Percentiles rank a stretch among this genome's conserved stretches.
phyloP scores from a whole-genome alignment of 2,113 vertebrate species.

The Colistium nudipinnis region DNA sequence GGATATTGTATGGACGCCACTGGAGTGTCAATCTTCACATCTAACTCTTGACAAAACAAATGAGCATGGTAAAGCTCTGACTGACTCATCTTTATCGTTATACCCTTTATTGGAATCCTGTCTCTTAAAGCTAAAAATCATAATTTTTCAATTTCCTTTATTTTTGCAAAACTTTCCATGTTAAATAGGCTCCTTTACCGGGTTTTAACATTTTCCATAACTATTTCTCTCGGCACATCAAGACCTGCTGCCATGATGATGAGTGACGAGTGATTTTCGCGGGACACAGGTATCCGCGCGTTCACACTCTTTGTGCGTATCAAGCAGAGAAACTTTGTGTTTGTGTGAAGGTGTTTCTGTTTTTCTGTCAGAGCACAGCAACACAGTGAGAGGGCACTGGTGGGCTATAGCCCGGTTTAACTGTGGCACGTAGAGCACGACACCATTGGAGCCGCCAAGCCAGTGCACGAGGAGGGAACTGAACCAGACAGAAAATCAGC shows the following conservation, averaged over 20 bases:
- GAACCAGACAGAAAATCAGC: constrained; percentile 47
- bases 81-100: no score
- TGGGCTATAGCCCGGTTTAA: constrained; percentile 30
- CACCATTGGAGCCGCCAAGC: constrained; percentile 48
- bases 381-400: constrained; percentile 17
- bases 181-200: no score
- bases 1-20: not conserved
- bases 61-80: not conserved
- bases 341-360: not conserved
- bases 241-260: no score
- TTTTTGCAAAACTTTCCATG: not conserved
- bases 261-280: no score
- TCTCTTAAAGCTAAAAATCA: no score
- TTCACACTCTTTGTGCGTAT: not conserved
- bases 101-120: no score
- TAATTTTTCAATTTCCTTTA: not conserved
- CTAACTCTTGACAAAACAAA: not conserved
- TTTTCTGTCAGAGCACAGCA: constrained; percentile 15
- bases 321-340: not conserved
- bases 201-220: not conserved
- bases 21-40: not conserved
- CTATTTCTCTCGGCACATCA: not conserved
- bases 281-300: not conserved
- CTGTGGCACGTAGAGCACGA: constrained; percentile 8
- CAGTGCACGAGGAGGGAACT: constrained; percentile 31